Evolutionary conservation across 2,888 invertebrate genomes (phyloP).

Genomic region (Dimorphilus gyrociliatus): DNA sequence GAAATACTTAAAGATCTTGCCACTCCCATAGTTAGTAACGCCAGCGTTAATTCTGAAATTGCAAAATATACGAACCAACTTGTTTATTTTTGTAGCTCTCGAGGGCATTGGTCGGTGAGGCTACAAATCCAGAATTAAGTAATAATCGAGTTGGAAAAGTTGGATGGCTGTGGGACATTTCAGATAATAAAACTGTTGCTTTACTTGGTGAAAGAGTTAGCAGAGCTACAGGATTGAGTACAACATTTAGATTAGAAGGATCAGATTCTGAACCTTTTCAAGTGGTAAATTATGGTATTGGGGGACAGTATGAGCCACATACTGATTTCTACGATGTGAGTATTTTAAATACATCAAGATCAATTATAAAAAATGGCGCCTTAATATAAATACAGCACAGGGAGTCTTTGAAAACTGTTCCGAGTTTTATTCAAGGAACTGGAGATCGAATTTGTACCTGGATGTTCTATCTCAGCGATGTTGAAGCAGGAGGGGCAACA

Average conservation of each 20-base stretch:
- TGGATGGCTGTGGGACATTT: slow-evolving; percentile 4
- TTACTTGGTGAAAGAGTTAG: slow-evolving; percentile 1
- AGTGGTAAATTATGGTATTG: slow-evolving; percentile 12
- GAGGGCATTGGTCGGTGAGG: slow-evolving; percentile 2
- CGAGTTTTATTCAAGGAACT: too few relatives aligned
- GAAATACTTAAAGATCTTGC: slow-evolving; percentile 2
- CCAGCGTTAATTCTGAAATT: neutral
- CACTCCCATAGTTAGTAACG: slow-evolving; percentile 2
- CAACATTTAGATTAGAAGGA: neutral
- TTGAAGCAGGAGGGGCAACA: slow-evolving; percentile 9
- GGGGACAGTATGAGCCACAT: slow-evolving; percentile 12
- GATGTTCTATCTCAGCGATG: slow-evolving; percentile 7
- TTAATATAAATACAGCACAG: neutral
- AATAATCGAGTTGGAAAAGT: slow-evolving; percentile 3
- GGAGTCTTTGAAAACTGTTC: too few relatives aligned
- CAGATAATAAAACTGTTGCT: neutral
- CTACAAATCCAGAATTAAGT: slow-evolving; percentile 1
- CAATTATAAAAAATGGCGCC: too few relatives aligned
- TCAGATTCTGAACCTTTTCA: slow-evolving; percentile 7
- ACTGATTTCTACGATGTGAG: slow-evolving; percentile 8
- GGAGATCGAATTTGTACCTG: too few relatives aligned
- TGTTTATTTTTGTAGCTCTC: neutral
- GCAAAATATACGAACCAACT: neutral
- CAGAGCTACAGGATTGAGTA: slow-evolving; percentile 1
- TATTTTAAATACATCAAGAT: too few relatives aligned